A percentile compares a stretch with the other conserved stretches of the same genome.
Evolutionary conservation across 2,113 vertebrate genomes (phyloP).

Genomic region (Xenopus borealis): DNA sequence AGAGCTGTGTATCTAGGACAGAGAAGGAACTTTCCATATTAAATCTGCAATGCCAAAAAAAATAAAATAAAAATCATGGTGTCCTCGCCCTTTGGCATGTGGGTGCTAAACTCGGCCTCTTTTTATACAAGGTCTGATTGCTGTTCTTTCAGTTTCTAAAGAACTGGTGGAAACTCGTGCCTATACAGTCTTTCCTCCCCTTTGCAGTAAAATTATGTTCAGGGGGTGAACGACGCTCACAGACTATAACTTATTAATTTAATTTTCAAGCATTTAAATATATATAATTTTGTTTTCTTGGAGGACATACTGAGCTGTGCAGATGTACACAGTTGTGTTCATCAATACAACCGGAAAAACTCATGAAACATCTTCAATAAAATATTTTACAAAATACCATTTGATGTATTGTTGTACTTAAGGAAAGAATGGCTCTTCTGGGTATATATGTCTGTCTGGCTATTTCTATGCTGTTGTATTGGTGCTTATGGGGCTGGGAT

Average conservation of each 20-base stretch:
- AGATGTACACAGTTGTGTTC: neutral
- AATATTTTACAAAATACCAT: slow-evolving; percentile 40
- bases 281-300: neutral
- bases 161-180: slow-evolving; percentile 1
- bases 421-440: no score
- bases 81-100: neutral
- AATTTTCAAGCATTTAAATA: slow-evolving; percentile 2
- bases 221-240: slow-evolving; percentile 2
- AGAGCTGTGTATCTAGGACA: no score
- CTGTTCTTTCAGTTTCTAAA: no score
- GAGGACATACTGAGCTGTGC: neutral
- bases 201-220: slow-evolving; percentile 1
- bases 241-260: slow-evolving; percentile 4
- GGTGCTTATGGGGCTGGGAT: no score
- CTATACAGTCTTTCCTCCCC: slow-evolving; percentile 21
- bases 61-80: no score
- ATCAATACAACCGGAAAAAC: neutral
- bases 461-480: no score
- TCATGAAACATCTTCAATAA: slow-evolving; percentile 36
- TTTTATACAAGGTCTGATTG: no score
- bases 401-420: neutral
- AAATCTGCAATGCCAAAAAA: no score
- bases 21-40: no score
- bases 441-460: no score
- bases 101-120: no score